Evolutionary conservation across 1,140 invertebrate genomes (phyloP), one percentile per base, ranked within the genome.

Genomic region (Heliothis subflexa): DNA sequence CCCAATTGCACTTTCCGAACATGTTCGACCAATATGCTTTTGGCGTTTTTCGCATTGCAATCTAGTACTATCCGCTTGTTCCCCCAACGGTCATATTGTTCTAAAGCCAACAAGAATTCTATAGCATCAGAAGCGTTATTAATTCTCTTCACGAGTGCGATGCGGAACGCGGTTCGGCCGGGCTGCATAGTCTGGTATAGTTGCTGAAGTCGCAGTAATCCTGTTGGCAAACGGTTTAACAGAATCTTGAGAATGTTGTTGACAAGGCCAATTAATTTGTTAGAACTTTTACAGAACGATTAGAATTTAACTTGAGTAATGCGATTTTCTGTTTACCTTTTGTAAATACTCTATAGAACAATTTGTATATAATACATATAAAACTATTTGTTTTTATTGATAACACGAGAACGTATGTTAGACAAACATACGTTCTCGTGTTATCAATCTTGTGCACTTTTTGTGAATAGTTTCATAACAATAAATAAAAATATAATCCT

Each of bases 51-150:
- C 4, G 98, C 97, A 28, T 97, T 97, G 89, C 98, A 99, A 92
- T 99, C 98, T 28, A 99, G 95, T 0, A 99, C 97, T 33, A 99
- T 97, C 86, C 98, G 97, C 95, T 99, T 99, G 87, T 97, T 96
- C 72, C 96, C 96, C 97, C 97, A 98, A 74, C 98, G 96, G 91
- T 97, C 97, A 83, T 97, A 95, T 88, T 97, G 96, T 93, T 98
- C 97, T 59, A 97, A 91, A 78, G 96, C 96, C 78, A 96, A 96
- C 57, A 98, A 94, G 91, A 98, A 98, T 84, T 97, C 97, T 83
- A 98, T 96, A 57, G 97, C 97, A 83, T 97, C 97, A 45, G 96
- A 96, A 73, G 97, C 96, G 87, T 97, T 98, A 88, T 96, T 96
- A 94, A 98, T 97, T 86, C 97, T 96, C 91, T 97, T 97, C 73